phyloP scores from a whole-genome alignment of 1,140 invertebrate genomes.

The Ectropis grisescens region DNA sequence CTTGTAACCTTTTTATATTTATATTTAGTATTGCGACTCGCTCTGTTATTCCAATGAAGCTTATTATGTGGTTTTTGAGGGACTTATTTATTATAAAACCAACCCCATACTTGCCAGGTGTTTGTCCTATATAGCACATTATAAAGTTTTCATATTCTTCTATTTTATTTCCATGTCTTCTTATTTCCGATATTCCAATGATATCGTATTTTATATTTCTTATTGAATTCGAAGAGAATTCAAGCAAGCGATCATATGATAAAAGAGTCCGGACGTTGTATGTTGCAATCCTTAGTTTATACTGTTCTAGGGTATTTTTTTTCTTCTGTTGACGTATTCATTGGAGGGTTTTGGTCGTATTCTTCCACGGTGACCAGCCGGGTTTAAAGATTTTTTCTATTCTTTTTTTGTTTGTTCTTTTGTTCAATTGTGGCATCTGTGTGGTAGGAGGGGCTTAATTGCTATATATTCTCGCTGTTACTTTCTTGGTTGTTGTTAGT shows the following conservation, averaged over 20 bases:
- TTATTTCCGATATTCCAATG: neutral
- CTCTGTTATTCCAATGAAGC: neutral
- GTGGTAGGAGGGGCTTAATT: neutral
- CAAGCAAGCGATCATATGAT: neutral
- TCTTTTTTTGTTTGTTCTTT: too few species aligned
- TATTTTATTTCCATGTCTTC: neutral
- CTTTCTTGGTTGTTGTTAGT: too few species aligned
- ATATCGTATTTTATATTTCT: neutral
- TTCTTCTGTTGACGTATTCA: neutral
- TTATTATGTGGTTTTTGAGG: neutral
- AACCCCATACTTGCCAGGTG: slow-evolving; percentile 1
- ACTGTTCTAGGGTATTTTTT: too few species aligned
- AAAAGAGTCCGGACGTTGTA: neutral
- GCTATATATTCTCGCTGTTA: neutral
- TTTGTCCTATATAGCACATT: neutral
- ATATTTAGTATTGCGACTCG: neutral
- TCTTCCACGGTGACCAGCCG: too few species aligned
- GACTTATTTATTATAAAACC: neutral
- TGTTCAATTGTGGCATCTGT: too few species aligned
- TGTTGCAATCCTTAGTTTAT: too few species aligned
- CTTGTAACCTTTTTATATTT: neutral
- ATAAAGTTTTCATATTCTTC: neutral
- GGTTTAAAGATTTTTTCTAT: too few species aligned
- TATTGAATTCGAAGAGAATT: neutral
- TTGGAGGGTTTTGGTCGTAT: neutral